Evolutionary conservation across 1,140 invertebrate genomes (phyloP).

Genomic region (Trichomalopsis sarcophagae): DNA sequence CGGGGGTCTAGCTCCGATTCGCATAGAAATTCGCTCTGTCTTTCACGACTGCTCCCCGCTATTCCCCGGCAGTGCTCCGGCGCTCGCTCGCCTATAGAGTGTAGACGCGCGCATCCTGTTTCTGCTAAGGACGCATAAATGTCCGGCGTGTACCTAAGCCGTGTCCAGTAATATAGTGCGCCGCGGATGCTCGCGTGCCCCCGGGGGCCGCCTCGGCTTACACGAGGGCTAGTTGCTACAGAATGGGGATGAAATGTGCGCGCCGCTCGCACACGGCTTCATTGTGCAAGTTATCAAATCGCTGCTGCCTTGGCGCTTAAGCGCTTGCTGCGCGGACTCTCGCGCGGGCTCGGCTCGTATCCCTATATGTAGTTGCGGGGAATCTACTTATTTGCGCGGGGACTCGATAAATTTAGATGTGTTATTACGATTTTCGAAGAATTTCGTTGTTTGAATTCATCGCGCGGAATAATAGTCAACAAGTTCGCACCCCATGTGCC

Average conservation of each 20-base stretch:
- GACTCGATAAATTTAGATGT: no score
- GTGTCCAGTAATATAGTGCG: constrained; percentile 55
- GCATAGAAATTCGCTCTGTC: constrained; percentile 9
- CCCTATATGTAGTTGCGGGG: no score
- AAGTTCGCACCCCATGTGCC: no score
- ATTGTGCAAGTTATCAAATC: constrained; percentile 57
- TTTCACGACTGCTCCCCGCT: neutral
- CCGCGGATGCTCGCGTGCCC: neutral
- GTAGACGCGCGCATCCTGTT: constrained; percentile 21
- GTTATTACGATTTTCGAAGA: no score
- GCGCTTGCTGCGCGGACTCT: neutral
- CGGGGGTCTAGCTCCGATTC: neutral
- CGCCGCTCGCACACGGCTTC: constrained; percentile 49
- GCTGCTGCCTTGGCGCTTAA: neutral
- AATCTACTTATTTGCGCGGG: neutral
- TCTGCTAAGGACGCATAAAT: constrained; percentile 55
- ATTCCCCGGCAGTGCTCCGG: neutral
- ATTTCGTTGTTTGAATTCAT: no score
- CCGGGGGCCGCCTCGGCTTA: constrained; percentile 39
- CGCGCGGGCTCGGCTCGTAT: no score
- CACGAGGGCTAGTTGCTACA: constrained; percentile 54
- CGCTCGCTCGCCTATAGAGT: no score
- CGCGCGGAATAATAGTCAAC: no score
- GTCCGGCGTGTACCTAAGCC: constrained; percentile 55
- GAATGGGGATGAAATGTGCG: constrained; percentile 55